Base-by-base conservation (phyloP, 1,140 invertebrate genomes). In the Hypsibius dujardini region DNA sequence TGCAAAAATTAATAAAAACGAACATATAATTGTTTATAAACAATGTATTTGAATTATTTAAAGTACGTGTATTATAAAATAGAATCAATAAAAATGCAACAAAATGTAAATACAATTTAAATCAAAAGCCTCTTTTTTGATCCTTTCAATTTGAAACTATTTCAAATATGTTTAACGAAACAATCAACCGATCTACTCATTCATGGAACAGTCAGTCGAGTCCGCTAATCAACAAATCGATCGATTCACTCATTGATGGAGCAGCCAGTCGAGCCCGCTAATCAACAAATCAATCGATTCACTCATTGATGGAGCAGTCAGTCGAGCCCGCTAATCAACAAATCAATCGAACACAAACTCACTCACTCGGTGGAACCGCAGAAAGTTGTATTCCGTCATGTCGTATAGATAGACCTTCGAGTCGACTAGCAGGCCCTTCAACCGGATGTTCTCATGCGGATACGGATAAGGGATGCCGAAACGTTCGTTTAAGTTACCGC, bases 351-450 rank as follows among this genome's bases (percentile, higher is more conserved):
- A 15, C 12, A 67, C 7, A 12, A 3, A 0, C 3, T 67, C 12
- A 67, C 7, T 67, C 45, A 67, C 62, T 42, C 62, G 0, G 3
- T 15, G 12, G 0, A 67, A 67, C 0, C 62, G 12, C 12, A 67
- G 62, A 45, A 67, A 67, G 12, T 12, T 42, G 62, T 45, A 67
- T 0, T 12, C 3, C 12, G 62, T 42, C 62, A 7, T 3, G 62
- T 67, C 62, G 42, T 15, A 67, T 0, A 67, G 42, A 67, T 15
- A 45, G 42, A 67, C 62, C 12, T 67, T 12, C 12, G 12, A 7
- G 45, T 67, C 62, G 12, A 67, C 42, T 15, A 67, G 62, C 62
- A 67, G 42, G 12, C 62, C 62, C 42, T 67, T 12, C 62, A 67
- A 15, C 12, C 42, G 42, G 12, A 67, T 7, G 0, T 42, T 42